These are phyloP conservation scores for Staurois parvus DNA, from an alignment of 2,797 vertebrate genomes.

Conservation along the genomic window DNA sequence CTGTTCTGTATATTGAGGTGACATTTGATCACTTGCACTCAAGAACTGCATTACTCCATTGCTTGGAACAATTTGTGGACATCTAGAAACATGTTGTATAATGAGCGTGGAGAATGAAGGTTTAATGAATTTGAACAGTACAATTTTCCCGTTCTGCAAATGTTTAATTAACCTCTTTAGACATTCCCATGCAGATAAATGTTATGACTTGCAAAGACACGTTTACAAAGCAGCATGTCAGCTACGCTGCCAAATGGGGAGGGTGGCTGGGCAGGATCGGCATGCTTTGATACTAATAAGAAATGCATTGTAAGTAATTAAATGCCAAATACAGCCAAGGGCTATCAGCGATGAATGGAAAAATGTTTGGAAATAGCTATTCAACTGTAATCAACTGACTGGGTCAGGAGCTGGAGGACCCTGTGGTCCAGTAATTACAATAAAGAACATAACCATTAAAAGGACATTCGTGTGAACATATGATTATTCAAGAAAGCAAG, in stretches of 20 bases:
- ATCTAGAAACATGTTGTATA: background rate
- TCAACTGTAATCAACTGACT: background rate
- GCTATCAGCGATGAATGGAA: background rate
- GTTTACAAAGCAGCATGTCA: constrained; percentile 1
- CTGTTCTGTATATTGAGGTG: background rate
- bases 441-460: background rate
- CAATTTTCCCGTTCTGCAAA: constrained; percentile 4
- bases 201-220: constrained; percentile 32
- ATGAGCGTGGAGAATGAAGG: background rate
- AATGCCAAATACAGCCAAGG: background rate
- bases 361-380: constrained; percentile 4
- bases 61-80: constrained; percentile 1
- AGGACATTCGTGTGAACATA: too few species aligned
- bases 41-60: constrained; percentile 21
- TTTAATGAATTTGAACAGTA: constrained; percentile 11
- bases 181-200: constrained; percentile 8
- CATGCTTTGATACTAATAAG: background rate
- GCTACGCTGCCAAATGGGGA: background rate
- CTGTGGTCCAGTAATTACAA: background rate
- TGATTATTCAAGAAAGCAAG: too few species aligned
- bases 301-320: background rate
- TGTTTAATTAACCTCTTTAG: constrained; percentile 47
- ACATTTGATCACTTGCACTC: background rate
- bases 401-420: background rate
- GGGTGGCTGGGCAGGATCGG: background rate